Conservation (phyloP, 2,113 vertebrate species). For the Crocuta crocuta region DNA sequence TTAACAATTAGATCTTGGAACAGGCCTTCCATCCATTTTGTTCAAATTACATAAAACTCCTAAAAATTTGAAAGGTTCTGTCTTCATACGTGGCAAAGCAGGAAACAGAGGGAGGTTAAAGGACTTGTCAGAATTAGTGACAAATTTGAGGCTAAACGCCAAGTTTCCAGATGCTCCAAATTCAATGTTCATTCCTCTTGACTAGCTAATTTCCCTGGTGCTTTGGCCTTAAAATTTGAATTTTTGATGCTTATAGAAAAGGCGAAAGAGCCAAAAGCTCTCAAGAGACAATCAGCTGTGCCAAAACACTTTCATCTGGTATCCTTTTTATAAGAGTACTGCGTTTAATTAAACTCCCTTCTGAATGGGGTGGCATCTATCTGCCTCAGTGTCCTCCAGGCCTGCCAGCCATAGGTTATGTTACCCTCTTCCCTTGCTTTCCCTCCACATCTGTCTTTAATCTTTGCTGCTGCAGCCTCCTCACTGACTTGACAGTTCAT, state of each 20-base stretch:
- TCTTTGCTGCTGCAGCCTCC: slow-evolving; percentile 51
- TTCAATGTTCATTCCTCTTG: slow-evolving; percentile 76
- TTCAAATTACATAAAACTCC: slow-evolving; percentile 52
- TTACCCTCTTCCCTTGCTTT: background rate
- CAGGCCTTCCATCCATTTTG: slow-evolving; percentile 42
- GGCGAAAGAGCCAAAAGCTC: slow-evolving; percentile 72
- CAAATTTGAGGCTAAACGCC: slow-evolving; percentile 69
- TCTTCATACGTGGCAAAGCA: slow-evolving; percentile 67
- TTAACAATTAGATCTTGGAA: slow-evolving; percentile 49
- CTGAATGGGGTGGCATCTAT: background rate
- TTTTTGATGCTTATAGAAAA: slow-evolving; percentile 82
- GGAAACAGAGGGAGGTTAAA: slow-evolving; percentile 73
- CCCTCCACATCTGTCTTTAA: slow-evolving; percentile 72
- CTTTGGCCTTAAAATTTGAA: slow-evolving; percentile 82
- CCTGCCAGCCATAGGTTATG: background rate
- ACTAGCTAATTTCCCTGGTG: slow-evolving; percentile 81
- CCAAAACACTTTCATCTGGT: slow-evolving; percentile 64
- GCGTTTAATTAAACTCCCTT: background rate
- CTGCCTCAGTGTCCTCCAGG: background rate
- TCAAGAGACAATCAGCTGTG: slow-evolving; percentile 39
- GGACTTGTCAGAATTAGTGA: slow-evolving; percentile 78
- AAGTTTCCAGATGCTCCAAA: slow-evolving; percentile 78
- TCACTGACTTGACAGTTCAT: slow-evolving; percentile 66
- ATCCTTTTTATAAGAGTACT: background rate
- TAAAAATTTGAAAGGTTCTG: slow-evolving; percentile 51